These are phyloP conservation scores for Lathronympha strigana DNA, from an alignment of 2,888 invertebrate genomes.

Conservation along the genomic window DNA sequence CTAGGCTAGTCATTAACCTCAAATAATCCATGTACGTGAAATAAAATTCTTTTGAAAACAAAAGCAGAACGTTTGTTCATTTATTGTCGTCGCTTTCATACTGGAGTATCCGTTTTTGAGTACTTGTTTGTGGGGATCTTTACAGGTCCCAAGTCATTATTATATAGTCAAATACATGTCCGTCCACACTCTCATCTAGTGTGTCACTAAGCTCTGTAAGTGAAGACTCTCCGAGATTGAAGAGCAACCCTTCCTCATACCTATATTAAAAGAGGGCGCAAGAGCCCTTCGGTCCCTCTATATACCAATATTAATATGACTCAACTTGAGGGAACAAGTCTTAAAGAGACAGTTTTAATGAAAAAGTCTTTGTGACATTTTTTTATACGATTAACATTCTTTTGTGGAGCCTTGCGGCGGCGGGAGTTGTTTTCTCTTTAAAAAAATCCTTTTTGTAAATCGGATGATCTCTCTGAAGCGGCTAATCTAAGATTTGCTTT, in stretches of 20 bases:
- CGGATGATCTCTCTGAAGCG: conserved; percentile 15
- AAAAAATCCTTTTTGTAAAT: conserved; percentile 15
- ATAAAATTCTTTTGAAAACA: background rate
- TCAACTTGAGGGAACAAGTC: conserved; percentile 29
- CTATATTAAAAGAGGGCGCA: conserved; percentile 34
- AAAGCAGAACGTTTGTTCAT: background rate
- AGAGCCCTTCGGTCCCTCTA: conserved; percentile 31
- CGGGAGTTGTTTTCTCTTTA: conserved; percentile 35
- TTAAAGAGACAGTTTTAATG: conserved; percentile 31
- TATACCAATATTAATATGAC: conserved; percentile 42
- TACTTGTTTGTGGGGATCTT: background rate
- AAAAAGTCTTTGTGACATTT: conserved; percentile 34
- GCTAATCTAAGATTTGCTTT: conserved; percentile 12
- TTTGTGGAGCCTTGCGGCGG: conserved; percentile 17
- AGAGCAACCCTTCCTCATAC: conserved; percentile 41
- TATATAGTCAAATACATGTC: conserved; percentile 31
- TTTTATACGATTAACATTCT: conserved; percentile 36
- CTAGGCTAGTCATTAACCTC: conserved; percentile 3
- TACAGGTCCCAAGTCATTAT: conserved; percentile 12
- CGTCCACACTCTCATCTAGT: conserved; percentile 21
- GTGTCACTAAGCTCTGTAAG: conserved; percentile 34
- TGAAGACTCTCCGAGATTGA: conserved; percentile 37
- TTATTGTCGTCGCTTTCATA: background rate
- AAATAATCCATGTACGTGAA: conserved; percentile 11
- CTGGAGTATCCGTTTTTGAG: background rate